Conservation (phyloP, 1,140 invertebrate genomes). For the Aphelenchoides besseyi region DNA sequence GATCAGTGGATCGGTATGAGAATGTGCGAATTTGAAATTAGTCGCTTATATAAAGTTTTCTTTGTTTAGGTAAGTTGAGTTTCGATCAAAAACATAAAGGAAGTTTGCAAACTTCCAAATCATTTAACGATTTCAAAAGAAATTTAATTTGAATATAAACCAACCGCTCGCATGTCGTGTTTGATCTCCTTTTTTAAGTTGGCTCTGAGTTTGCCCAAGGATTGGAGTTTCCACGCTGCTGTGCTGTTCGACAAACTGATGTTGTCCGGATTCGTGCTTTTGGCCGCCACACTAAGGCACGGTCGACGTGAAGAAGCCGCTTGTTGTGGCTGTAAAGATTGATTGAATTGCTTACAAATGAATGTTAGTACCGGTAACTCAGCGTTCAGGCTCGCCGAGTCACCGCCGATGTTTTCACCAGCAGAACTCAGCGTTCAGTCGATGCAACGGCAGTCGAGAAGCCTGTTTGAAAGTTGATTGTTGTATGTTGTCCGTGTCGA, state of each 20-base stretch:
- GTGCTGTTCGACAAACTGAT: slow-evolving; percentile 12
- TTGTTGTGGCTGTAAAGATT: neutral
- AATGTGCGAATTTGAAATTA: too few relatives aligned
- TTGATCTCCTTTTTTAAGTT: slow-evolving; percentile 3
- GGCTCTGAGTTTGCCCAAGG: neutral
- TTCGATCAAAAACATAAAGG: too few relatives aligned
- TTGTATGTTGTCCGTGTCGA: too few relatives aligned
- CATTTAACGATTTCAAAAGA: too few relatives aligned
- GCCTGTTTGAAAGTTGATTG: too few relatives aligned
- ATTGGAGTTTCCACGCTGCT: neutral
- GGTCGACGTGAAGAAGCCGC: neutral
- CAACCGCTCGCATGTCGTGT: slow-evolving; percentile 2
- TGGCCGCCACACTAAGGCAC: neutral
- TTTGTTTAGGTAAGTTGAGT: too few relatives aligned
- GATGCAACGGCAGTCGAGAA: too few relatives aligned
- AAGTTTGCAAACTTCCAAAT: too few relatives aligned
- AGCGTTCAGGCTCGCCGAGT: too few relatives aligned
- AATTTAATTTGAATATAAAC: neutral
- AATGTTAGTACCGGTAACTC: neutral
- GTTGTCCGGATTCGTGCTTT: neutral
- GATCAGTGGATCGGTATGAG: too few relatives aligned
- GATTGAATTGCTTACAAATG: neutral
- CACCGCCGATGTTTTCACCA: neutral
- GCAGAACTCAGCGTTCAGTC: neutral
- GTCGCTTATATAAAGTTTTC: too few relatives aligned